These are phyloP conservation scores for Clinocottus analis DNA, from an alignment of 2,113 vertebrate species.

Conservation along the genomic window DNA sequence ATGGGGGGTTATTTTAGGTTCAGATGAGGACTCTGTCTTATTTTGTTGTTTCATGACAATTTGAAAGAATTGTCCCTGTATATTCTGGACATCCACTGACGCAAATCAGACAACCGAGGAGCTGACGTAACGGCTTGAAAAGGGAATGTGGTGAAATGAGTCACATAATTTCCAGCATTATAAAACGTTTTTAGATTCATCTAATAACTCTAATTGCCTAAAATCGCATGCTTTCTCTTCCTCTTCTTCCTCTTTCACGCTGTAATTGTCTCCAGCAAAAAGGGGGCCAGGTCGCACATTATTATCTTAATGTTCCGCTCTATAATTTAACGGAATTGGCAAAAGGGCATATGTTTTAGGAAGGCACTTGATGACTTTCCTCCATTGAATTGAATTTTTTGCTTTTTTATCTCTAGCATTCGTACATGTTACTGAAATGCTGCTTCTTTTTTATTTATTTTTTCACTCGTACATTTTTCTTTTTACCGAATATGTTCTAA, in stretches of 20 bases:
- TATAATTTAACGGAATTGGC: background rate
- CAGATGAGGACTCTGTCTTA: background rate
- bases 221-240: conserved; percentile 5
- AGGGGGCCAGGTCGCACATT: background rate
- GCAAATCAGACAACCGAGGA: background rate
- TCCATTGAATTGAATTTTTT: background rate
- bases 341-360: background rate
- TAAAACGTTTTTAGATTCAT: background rate
- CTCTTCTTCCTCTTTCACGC: background rate
- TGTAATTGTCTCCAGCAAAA: background rate
- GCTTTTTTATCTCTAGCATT: background rate
- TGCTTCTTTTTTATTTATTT: background rate
- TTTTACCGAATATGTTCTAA: background rate
- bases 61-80: background rate
- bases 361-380: background rate
- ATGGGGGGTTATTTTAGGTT: conserved; percentile 34
- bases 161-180: conserved; percentile 13
- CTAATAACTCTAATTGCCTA: background rate
- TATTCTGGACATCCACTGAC: background rate
- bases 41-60: background rate
- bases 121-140: background rate
- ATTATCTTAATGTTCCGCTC: conserved; percentile 9
- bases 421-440: background rate
- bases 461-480: background rate
- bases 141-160: background rate